phyloP scores from a whole-genome alignment of 1,140 invertebrate species.

The Aphidius ervi region DNA sequence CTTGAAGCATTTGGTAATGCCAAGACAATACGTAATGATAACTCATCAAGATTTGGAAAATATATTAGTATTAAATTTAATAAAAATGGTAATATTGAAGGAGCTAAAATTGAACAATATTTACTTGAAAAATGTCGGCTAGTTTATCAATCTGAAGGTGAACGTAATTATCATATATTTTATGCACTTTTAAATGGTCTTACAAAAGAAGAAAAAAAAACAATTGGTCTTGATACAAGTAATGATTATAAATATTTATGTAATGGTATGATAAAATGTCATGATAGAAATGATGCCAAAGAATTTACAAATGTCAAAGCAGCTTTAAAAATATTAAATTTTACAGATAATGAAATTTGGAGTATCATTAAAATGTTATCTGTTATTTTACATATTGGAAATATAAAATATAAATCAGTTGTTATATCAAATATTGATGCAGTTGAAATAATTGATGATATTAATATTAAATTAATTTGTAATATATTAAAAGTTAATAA shows the following conservation, averaged over 20 bases:
- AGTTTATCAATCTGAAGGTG: constrained; percentile 81
- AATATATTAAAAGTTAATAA: constrained; percentile 67
- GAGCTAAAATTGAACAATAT: constrained; percentile 93
- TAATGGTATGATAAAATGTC: constrained; percentile 63
- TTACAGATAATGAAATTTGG: constrained; percentile 78
- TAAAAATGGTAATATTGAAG: constrained; percentile 80
- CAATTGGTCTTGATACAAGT: constrained; percentile 70
- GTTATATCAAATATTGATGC: constrained; percentile 74
- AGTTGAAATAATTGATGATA: constrained; percentile 69
- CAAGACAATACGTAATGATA: constrained; percentile 94
- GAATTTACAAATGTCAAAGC: constrained; percentile 85
- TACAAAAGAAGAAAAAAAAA: constrained; percentile 70
- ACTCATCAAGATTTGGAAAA: constrained; percentile 93
- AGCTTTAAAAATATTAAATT: constrained; percentile 90
- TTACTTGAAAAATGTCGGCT: constrained; percentile 92
- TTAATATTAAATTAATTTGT: constrained; percentile 63
- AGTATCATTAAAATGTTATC: constrained; percentile 80
- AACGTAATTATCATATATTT: constrained; percentile 95
- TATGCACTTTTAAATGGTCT: constrained; percentile 88
- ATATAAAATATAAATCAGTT: constrained; percentile 78
- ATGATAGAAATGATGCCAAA: constrained; percentile 75
- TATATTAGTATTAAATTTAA: constrained; percentile 95
- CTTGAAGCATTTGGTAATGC: constrained; percentile 95
- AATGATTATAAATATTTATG: constrained; percentile 78
- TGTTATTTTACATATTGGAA: constrained; percentile 84